Evolutionary conservation across 2,113 vertebrate species (phyloP), one percentile per base, ranked within the genome.

Genomic region (Tetrao urogallus): DNA sequence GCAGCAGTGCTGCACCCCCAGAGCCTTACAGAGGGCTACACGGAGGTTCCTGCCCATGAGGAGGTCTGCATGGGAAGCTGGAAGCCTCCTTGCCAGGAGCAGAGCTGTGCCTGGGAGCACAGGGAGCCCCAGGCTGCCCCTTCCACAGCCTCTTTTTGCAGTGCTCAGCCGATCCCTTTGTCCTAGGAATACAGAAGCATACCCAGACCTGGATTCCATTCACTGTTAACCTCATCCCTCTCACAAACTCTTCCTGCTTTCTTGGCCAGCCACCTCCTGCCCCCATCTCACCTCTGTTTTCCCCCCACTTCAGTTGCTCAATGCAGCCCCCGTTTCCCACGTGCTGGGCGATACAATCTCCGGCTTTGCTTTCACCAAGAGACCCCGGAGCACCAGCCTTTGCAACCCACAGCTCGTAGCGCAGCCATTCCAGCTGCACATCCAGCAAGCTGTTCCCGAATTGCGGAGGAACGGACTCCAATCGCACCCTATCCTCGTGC

Each of bases 81-180:
- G 21, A 47, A 77, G 65, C 8, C 17, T 64, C 34, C 72, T 69
- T 56, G 69, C 3, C 45, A 88, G 50, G 74, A 89, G 73, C 42
- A 89, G 81, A 54, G 82, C 85, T 69, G 50, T 48, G 91, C 91
- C 66, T 73, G 13, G 70, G 52, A 92, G 78, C 0, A 3, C 89
- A 32, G 69, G 52, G 66, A 94, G 91, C 95, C 89, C 20, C 2
- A 65, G 94, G 93, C 88, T 78, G 94, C 64, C 82, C 89, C 85
- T 92, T 81, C 94, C 57, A 27, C 67, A 87, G 76, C 79, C 82
- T 60, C 79, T 47, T 57, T 88, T 56, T 83, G 85, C 82, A 92
- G 71, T n/a, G 91, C 94, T 86, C 72, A 88, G 75, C 88, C 85
- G 69, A 67, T 75, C 82, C 80, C 85, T 96, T 95, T 94, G 91